Evolutionary conservation across 2,113 vertebrate genomes (phyloP).

Genomic region (Bucco capensis): DNA sequence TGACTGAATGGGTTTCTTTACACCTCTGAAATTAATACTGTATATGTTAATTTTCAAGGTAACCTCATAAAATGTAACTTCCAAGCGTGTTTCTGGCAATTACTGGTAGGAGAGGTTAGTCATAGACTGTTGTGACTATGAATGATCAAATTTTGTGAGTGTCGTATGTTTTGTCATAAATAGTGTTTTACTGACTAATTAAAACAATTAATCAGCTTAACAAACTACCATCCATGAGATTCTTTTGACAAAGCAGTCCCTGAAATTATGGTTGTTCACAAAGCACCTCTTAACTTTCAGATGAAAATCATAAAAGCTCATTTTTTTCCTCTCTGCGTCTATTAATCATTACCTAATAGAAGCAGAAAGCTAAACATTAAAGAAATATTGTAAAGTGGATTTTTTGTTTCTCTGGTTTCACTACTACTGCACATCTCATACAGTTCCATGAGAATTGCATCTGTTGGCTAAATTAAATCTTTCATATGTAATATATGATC

Average conservation of each 20-base stretch:
- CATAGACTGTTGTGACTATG: slow-evolving; percentile 11
- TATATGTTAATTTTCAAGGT: slow-evolving; percentile 47
- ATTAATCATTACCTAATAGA: slow-evolving; percentile 72
- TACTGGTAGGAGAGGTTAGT: slow-evolving; percentile 25
- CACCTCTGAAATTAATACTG: slow-evolving; percentile 18
- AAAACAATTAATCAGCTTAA: slow-evolving; percentile 69
- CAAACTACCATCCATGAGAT: slow-evolving; percentile 52
- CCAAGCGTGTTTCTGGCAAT: slow-evolving; percentile 5
- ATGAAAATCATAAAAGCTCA: slow-evolving; percentile 51
- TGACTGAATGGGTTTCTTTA: slow-evolving; percentile 4
- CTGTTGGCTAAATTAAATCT: slow-evolving; percentile 65
- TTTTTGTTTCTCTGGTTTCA: slow-evolving; percentile 33
- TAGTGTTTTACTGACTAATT: slow-evolving; percentile 64
- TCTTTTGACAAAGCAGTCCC: slow-evolving; percentile 50
- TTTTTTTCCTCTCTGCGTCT: slow-evolving; percentile 4
- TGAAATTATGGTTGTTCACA: slow-evolving; percentile 44
- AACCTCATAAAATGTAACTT: slow-evolving; percentile 20
- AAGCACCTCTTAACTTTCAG: slow-evolving; percentile 62
- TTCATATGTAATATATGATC: slow-evolving; percentile 53
- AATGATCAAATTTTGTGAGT: slow-evolving; percentile 46
- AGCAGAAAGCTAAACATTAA: slow-evolving; percentile 47
- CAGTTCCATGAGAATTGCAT: slow-evolving; percentile 24
- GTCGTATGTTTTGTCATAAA: slow-evolving; percentile 54
- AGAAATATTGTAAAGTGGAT: slow-evolving; percentile 24
- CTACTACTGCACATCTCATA: not conserved